Percentiles rank a stretch among this genome's conserved stretches.
Conservation (phyloP, 2,888 invertebrate species). For the Amphipyra tragopoginis region DNA sequence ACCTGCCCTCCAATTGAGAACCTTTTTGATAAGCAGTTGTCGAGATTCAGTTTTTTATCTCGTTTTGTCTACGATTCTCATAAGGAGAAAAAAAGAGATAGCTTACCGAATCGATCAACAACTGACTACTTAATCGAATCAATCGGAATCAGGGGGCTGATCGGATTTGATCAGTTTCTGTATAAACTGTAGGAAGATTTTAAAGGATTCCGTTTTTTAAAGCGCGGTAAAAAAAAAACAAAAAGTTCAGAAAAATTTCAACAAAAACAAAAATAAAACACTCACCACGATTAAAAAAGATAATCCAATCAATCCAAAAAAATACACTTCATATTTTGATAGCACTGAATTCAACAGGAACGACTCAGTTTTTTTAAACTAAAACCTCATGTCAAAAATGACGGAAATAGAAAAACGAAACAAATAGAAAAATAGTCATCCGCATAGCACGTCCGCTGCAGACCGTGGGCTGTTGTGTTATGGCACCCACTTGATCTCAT, state of each 20-base stretch:
- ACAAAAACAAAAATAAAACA: slow-evolving; percentile 1
- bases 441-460: slow-evolving; percentile 27
- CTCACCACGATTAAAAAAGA: slow-evolving; percentile 32
- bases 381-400: not conserved
- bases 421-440: not conserved
- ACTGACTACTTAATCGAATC: too few relatives aligned
- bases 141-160: too few relatives aligned
- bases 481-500: slow-evolving; percentile 34
- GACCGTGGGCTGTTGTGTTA: slow-evolving; percentile 30
- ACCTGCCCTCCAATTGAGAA: too few relatives aligned
- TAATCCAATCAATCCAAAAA: slow-evolving; percentile 41
- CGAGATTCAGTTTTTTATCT: too few relatives aligned
- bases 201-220: too few relatives aligned
- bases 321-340: slow-evolving; percentile 9
- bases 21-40: too few relatives aligned
- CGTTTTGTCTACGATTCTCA: too few relatives aligned
- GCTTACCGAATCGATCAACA: too few relatives aligned
- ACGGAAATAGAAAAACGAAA: not conserved
- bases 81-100: too few relatives aligned
- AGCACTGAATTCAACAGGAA: slow-evolving; percentile 16
- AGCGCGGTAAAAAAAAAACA: not conserved
- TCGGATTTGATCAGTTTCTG: too few relatives aligned
- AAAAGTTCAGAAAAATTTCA: not conserved
- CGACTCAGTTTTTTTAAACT: not conserved
- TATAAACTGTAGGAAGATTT: too few relatives aligned